phyloP scores from a whole-genome alignment of 2,113 vertebrate species.

The Lepisosteus osseus region DNA sequence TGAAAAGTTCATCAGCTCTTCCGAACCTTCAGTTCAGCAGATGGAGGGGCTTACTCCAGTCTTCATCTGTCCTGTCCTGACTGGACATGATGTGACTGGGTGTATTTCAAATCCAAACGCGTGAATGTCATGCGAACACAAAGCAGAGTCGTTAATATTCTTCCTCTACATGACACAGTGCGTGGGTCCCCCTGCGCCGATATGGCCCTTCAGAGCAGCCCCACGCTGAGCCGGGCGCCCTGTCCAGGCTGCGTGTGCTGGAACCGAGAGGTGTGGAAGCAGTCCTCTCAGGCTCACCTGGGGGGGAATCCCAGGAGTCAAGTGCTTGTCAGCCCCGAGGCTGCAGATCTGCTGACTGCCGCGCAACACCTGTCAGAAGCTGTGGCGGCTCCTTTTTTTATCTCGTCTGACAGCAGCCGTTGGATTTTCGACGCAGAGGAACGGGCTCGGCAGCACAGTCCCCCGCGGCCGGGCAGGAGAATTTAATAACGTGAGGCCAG shows the following conservation, averaged over 20 bases:
- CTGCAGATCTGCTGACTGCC: slow-evolving; percentile 52
- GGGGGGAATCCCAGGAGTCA: slow-evolving; percentile 22
- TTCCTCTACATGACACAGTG: too few species aligned
- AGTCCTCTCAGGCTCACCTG: slow-evolving; percentile 15
- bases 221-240: too few species aligned
- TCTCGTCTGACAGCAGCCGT: slow-evolving; percentile 87
- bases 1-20: too few species aligned
- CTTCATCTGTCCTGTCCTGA: too few species aligned
- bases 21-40: too few species aligned
- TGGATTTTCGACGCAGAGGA: slow-evolving; percentile 76
- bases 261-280: slow-evolving; percentile 28
- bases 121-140: too few species aligned
- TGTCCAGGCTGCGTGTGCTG: slow-evolving; percentile 19
- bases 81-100: too few species aligned
- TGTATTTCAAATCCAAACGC: too few species aligned
- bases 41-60: too few species aligned
- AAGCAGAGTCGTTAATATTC: too few species aligned
- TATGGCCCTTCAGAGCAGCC: too few species aligned
- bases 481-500: slow-evolving; percentile 94
- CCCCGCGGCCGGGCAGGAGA: slow-evolving; percentile 81
- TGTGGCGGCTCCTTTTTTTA: slow-evolving; percentile 76
- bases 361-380: slow-evolving; percentile 77
- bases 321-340: slow-evolving; percentile 42
- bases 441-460: slow-evolving; percentile 69
- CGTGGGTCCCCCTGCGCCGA: too few species aligned